Percentiles rank a stretch among this genome's conserved stretches.
Conservation (phyloP, 2,797 vertebrate genomes). For the Notamacropus eugenii region DNA sequence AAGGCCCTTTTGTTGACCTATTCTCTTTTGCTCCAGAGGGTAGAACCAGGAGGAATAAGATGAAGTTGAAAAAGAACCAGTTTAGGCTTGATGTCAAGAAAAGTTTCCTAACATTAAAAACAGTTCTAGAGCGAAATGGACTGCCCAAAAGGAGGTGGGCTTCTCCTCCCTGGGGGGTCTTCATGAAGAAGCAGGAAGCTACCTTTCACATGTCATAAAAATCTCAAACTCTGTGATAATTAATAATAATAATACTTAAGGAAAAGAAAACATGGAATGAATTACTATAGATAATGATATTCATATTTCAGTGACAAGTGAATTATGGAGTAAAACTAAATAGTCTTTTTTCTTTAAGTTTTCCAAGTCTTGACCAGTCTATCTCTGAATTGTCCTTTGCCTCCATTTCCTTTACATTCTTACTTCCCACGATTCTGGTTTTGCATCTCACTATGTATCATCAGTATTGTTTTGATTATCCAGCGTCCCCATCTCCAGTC, state of each 20-base stretch:
- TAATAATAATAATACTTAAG: background rate
- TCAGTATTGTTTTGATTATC: background rate
- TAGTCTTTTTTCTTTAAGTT: background rate
- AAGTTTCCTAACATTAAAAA: background rate
- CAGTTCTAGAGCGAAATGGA: background rate
- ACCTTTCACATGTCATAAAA: background rate
- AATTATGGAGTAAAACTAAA: background rate
- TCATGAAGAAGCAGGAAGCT: background rate
- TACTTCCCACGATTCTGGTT: background rate
- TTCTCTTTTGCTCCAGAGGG: background rate
- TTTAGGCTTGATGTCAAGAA: background rate
- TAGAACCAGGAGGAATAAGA: background rate
- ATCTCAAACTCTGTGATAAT: background rate
- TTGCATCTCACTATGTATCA: background rate
- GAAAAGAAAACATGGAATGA: background rate
- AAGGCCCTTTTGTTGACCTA: background rate
- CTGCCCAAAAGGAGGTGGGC: background rate
- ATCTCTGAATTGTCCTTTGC: background rate
- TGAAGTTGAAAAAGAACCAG: background rate
- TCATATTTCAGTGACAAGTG: background rate
- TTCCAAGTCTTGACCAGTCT: background rate
- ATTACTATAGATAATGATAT: background rate
- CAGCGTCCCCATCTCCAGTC: background rate
- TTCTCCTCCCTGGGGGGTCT: background rate
- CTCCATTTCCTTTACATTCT: background rate